Evolutionary conservation across 2,797 vertebrate genomes (phyloP).

Genomic region (Acanthurus lineatus): DNA sequence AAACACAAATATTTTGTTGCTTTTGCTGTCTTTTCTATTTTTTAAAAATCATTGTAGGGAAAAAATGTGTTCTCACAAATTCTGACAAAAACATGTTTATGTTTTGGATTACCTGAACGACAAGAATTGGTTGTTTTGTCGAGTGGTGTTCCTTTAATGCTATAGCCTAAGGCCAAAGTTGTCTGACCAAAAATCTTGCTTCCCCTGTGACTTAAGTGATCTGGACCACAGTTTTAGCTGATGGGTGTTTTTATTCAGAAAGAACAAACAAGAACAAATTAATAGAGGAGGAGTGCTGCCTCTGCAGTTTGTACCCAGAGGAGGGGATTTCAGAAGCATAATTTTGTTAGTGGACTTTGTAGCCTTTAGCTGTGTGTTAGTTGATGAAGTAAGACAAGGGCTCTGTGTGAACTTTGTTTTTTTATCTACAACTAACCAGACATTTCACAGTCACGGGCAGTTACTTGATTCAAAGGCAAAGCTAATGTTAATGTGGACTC

Average conservation of each 20-base stretch:
- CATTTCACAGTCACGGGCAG: not conserved
- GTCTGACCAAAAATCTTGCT: slow-evolving; percentile 40
- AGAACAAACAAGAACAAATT: slow-evolving; percentile 65
- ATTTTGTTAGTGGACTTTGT: slow-evolving; percentile 37
- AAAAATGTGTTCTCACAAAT: not conserved
- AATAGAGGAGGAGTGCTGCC: slow-evolving; percentile 45
- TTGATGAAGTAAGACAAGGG: slow-evolving; percentile 33
- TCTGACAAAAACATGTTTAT: slow-evolving; percentile 31
- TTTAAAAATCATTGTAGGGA: not conserved
- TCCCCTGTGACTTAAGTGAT: slow-evolving; percentile 43
- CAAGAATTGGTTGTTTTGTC: slow-evolving; percentile 31
- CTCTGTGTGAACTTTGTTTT: slow-evolving; percentile 19
- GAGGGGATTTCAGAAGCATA: slow-evolving; percentile 31
- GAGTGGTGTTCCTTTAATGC: slow-evolving; percentile 33
- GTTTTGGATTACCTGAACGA: slow-evolving; percentile 37
- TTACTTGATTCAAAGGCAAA: slow-evolving; percentile 1
- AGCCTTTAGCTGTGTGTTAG: slow-evolving; percentile 32
- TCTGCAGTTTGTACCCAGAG: slow-evolving; percentile 45
- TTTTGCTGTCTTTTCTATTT: not conserved
- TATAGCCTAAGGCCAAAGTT: slow-evolving; percentile 25
- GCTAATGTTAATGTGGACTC: slow-evolving; percentile 3
- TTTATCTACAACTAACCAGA: slow-evolving; percentile 36
- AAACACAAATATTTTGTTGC: slow-evolving; percentile 1
- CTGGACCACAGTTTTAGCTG: slow-evolving; percentile 43
- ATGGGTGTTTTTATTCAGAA: slow-evolving; percentile 45